Conservation (phyloP, 2,888 invertebrate species). For the Heliconius aoede region DNA sequence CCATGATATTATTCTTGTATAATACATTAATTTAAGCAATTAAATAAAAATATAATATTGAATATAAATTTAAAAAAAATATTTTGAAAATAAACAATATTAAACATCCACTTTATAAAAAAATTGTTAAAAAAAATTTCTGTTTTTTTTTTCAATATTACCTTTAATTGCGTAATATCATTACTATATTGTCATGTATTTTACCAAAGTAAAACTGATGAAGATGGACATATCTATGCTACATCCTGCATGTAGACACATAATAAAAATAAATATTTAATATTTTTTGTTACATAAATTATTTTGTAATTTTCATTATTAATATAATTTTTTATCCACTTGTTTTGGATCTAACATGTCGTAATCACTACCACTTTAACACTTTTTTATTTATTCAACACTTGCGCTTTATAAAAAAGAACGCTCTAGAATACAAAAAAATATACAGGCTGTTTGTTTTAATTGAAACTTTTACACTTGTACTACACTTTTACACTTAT, state of each 20-base stretch:
- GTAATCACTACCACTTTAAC: no score
- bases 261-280: neutral
- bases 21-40: neutral
- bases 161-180: neutral
- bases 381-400: no score
- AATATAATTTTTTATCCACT: no score
- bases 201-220: neutral
- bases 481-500: conserved; percentile 2
- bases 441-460: neutral
- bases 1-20: no score
- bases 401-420: neutral
- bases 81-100: neutral
- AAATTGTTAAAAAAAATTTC: neutral
- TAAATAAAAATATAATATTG: no score
- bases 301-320: neutral
- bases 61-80: no score
- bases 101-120: neutral
- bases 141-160: neutral
- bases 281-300: neutral
- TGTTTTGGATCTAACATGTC: no score
- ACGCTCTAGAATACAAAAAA: neutral
- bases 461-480: neutral
- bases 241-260: neutral
- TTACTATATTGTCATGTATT: neutral
- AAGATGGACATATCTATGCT: neutral